A percentile compares a stretch with the other conserved stretches of the same genome.
These are phyloP conservation scores for Haemorhous mexicanus DNA, from an alignment of 2,113 vertebrate species.

Conservation along the genomic window DNA sequence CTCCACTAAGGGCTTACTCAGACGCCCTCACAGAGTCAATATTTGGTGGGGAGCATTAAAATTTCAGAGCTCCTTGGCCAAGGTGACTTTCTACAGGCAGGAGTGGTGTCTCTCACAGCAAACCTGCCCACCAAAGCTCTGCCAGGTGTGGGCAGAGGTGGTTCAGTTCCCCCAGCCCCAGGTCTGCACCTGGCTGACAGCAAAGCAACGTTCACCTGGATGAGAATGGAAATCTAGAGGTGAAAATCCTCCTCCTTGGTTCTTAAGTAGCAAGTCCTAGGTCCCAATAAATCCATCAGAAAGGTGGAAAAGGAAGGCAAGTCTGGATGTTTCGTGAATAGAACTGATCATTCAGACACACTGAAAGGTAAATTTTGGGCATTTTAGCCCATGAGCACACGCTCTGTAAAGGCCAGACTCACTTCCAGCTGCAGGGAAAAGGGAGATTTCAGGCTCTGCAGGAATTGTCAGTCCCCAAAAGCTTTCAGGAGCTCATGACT, in stretches of 20 bases:
- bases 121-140: not conserved
- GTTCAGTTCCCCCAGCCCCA: not conserved
- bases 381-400: not conserved
- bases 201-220: not conserved
- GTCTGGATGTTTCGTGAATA: not conserved
- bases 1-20: conserved; percentile 19
- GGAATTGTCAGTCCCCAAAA: not conserved
- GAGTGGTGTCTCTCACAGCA: not conserved
- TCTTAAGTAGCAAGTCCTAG: not conserved
- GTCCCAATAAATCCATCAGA: not conserved
- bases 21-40: conserved; percentile 39
- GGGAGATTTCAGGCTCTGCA: not conserved
- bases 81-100: conserved; percentile 53
- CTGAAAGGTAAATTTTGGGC: not conserved
- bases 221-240: not conserved
- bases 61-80: conserved; percentile 54
- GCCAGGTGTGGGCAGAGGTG: not conserved
- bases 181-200: not conserved
- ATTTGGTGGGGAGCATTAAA: conserved; percentile 61
- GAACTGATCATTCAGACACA: not conserved
- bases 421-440: not conserved
- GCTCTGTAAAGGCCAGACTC: not conserved
- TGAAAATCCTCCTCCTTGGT: not conserved
- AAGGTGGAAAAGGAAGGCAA: not conserved
- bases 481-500: not conserved